Percentiles rank a stretch among this genome's conserved stretches.
These are phyloP conservation scores for Papilio aristodemus DNA, from an alignment of 1,140 invertebrate genomes.

Conservation along the genomic window DNA sequence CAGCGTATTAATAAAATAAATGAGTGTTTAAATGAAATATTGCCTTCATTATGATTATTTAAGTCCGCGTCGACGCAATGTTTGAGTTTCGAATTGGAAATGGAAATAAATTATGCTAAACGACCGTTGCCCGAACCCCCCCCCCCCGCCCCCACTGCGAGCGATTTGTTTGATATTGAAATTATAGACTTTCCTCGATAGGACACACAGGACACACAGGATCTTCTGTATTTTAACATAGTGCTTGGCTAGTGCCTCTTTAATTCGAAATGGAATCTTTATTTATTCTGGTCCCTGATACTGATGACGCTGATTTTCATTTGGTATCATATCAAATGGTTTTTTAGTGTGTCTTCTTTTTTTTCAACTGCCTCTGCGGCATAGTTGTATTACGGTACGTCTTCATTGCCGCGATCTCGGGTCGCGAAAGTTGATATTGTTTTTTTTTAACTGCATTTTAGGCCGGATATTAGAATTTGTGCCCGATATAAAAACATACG, in stretches of 20 bases:
- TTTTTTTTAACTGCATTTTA: too few species aligned
- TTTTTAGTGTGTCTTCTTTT: too few species aligned
- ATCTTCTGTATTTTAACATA: not conserved
- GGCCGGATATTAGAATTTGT: too few species aligned
- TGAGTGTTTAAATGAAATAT: constrained; percentile 21
- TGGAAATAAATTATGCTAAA: constrained; percentile 23
- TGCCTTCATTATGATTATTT: constrained; percentile 18
- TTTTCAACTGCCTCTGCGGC: too few species aligned
- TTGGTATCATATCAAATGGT: too few species aligned
- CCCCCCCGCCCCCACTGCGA: not conserved
- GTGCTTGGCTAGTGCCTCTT: not conserved
- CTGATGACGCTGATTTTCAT: too few species aligned
- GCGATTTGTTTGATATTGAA: constrained; percentile 4
- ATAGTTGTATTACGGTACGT: too few species aligned
- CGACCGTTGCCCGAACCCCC: not conserved
- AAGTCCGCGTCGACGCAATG: constrained; percentile 19
- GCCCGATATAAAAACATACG: too few species aligned
- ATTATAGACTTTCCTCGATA: not conserved
- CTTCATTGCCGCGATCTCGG: too few species aligned
- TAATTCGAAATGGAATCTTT: not conserved
- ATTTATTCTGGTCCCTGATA: not conserved
- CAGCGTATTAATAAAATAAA: constrained; percentile 16
- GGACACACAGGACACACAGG: not conserved
- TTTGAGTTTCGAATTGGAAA: constrained; percentile 17
- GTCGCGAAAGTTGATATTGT: too few species aligned